A percentile compares a stretch with the other conserved stretches of the same genome.
Evolutionary conservation across 2,888 invertebrate genomes (phyloP).

Genomic region (Coremacera marginata): DNA sequence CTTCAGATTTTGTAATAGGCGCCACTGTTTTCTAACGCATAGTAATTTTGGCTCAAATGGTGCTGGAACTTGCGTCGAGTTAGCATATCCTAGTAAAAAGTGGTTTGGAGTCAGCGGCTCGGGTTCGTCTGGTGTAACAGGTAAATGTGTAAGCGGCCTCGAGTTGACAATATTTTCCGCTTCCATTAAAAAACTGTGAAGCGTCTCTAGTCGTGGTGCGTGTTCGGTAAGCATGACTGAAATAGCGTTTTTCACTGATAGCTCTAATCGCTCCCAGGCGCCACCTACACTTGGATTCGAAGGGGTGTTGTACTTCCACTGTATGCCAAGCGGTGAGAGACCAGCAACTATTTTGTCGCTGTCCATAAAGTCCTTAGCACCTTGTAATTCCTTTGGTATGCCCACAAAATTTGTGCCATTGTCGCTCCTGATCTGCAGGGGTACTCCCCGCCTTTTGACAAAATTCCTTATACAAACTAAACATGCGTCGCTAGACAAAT

Average conservation of each 20-base stretch:
- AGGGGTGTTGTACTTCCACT: conserved; percentile 20
- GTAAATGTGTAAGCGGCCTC: too few relatives aligned
- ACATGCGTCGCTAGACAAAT: conserved; percentile 38
- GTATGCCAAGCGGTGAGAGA: conserved; percentile 30
- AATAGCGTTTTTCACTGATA: conserved; percentile 42
- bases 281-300: conserved; percentile 40
- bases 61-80: too few relatives aligned
- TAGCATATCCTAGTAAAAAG: too few relatives aligned
- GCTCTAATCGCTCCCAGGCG: conserved; percentile 45
- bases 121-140: too few relatives aligned
- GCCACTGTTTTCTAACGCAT: too few relatives aligned
- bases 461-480: conserved; percentile 42
- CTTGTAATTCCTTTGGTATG: conserved; percentile 30
- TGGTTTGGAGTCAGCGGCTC: too few relatives aligned
- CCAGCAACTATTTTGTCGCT: neutral
- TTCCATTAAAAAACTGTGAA: conserved; percentile 42
- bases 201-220: conserved; percentile 40
- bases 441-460: conserved; percentile 45
- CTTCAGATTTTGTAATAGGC: too few relatives aligned
- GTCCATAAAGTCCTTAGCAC: conserved; percentile 28
- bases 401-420: conserved; percentile 46
- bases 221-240: conserved; percentile 19
- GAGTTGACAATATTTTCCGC: neutral
- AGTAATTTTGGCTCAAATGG: too few relatives aligned
- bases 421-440: conserved; percentile 41